phyloP scores from a whole-genome alignment of 2,797 vertebrate genomes.

The Takifugu rubripes region DNA sequence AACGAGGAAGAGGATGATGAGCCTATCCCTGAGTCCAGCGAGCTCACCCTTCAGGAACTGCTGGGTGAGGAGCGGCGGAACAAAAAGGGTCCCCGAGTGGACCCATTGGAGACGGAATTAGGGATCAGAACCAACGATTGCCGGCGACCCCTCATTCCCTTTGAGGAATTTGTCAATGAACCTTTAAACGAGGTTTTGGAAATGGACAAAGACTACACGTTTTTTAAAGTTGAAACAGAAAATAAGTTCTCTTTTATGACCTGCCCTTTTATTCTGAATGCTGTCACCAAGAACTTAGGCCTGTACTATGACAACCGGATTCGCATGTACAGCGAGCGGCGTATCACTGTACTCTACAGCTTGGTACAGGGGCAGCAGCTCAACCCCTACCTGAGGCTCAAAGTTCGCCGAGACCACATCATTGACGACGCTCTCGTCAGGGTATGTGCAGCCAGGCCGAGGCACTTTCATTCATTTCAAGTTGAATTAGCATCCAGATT shows the following conservation, averaged over 20 bases:
- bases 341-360: conserved; percentile 98
- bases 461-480: too few relatives aligned
- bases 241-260: conserved; percentile 99
- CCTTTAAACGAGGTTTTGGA: conserved; percentile 97
- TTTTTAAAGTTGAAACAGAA: conserved; percentile 98
- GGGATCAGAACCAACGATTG: conserved; percentile 95
- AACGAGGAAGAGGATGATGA: conserved; percentile 98
- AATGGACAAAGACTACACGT: conserved; percentile 99
- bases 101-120: conserved; percentile 94
- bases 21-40: conserved; percentile 93
- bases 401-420: conserved; percentile 96
- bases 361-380: conserved; percentile 97
- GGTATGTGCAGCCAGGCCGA: conserved; percentile 76
- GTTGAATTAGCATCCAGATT: too few relatives aligned
- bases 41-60: conserved; percentile 94
- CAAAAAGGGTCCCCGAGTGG: conserved; percentile 95
- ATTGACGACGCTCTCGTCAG: conserved; percentile 96
- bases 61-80: conserved; percentile 93
- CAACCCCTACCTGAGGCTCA: conserved; percentile 94
- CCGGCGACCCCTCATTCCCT: conserved; percentile 90
- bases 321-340: conserved; percentile 98
- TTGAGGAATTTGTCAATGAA: conserved; percentile 98
- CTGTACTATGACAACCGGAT: conserved; percentile 99
- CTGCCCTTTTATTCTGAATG: conserved; percentile 96
- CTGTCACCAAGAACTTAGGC: conserved; percentile 98